These are phyloP conservation scores for Vanessa atalanta DNA, from an alignment of 1,140 invertebrate genomes.

Conservation along the genomic window DNA sequence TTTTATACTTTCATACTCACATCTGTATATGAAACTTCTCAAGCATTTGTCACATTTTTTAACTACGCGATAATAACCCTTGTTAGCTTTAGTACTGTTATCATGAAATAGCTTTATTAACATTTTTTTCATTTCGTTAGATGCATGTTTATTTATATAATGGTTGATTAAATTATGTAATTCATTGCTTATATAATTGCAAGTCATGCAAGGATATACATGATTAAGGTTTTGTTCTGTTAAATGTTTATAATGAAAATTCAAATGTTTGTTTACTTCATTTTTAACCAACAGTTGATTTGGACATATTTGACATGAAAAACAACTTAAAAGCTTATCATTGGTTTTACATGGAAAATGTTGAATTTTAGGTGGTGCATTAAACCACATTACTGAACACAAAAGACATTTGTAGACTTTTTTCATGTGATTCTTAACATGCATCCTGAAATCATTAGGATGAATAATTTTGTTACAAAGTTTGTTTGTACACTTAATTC, in stretches of 20 bases:
- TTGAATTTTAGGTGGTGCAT: slow-evolving; percentile 17
- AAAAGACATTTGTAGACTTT: slow-evolving; percentile 67
- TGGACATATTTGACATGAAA: slow-evolving; percentile 67
- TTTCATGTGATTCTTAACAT: slow-evolving; percentile 76
- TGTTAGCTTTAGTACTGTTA: slow-evolving; percentile 18
- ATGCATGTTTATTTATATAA: slow-evolving; percentile 48
- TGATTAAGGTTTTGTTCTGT: slow-evolving; percentile 24
- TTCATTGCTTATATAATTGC: slow-evolving; percentile 49
- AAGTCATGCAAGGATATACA: slow-evolving; percentile 66
- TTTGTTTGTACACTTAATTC: slow-evolving; percentile 65
- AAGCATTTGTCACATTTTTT: slow-evolving; percentile 62
- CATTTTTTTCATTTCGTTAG: slow-evolving; percentile 36
- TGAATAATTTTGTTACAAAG: slow-evolving; percentile 68
- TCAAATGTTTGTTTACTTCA: slow-evolving; percentile 60
- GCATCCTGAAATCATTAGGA: slow-evolving; percentile 67
- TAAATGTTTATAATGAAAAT: slow-evolving; percentile 45
- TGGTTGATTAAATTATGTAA: slow-evolving; percentile 57
- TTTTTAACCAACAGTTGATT: slow-evolving; percentile 55
- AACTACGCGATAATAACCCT: slow-evolving; percentile 51
- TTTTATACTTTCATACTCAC: slow-evolving; percentile 51
- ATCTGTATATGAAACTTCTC: slow-evolving; percentile 59
- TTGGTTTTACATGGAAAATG: slow-evolving; percentile 23
- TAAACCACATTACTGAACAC: slow-evolving; percentile 54
- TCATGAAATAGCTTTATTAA: slow-evolving; percentile 36
- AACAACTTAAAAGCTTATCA: slow-evolving; percentile 41